Percentiles rank a stretch among this genome's conserved stretches.
Evolutionary conservation across 2,888 invertebrate genomes (phyloP).

Genomic region (Dasysyrphus albostriatus): DNA sequence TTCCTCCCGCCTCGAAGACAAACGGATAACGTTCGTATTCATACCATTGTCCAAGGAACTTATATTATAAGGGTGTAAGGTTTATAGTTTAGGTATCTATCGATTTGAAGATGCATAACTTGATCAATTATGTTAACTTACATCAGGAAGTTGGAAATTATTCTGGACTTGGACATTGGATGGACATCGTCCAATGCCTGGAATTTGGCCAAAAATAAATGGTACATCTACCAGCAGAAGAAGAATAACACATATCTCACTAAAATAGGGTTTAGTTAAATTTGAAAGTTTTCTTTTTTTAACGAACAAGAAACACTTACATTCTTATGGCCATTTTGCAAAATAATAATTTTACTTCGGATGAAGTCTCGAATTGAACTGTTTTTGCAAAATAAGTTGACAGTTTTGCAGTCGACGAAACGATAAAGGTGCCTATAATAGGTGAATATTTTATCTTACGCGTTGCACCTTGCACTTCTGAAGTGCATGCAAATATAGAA

Average conservation of each 20-base stretch:
- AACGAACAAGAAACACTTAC: not conserved
- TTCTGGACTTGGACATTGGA: conserved; percentile 85
- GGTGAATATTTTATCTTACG: not conserved
- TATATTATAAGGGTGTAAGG: conserved; percentile 36
- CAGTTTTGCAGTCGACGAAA: not conserved
- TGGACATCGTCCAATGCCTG: conserved; percentile 87
- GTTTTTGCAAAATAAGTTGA: not conserved
- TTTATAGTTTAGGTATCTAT: conserved; percentile 1
- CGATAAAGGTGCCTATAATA: too few relatives aligned
- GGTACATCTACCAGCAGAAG: conserved; percentile 22
- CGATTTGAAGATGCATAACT: conserved; percentile 12
- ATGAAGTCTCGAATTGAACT: not conserved
- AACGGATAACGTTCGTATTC: conserved; percentile 90
- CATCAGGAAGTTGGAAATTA: conserved; percentile 84
- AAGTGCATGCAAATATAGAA: not conserved
- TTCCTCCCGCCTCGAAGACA: conserved; percentile 88
- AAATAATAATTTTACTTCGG: not conserved
- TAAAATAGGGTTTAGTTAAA: not conserved
- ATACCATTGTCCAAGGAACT: conserved; percentile 91
- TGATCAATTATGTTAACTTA: conserved; percentile 54
- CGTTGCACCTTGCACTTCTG: not conserved
- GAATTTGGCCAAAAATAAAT: conserved; percentile 84
- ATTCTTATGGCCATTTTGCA: not conserved
- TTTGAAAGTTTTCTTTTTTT: not conserved
- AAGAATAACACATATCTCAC: not conserved